These are phyloP conservation scores for Himalopsyche japonica DNA, from an alignment of 2,888 invertebrate genomes.

Conservation along the genomic window DNA sequence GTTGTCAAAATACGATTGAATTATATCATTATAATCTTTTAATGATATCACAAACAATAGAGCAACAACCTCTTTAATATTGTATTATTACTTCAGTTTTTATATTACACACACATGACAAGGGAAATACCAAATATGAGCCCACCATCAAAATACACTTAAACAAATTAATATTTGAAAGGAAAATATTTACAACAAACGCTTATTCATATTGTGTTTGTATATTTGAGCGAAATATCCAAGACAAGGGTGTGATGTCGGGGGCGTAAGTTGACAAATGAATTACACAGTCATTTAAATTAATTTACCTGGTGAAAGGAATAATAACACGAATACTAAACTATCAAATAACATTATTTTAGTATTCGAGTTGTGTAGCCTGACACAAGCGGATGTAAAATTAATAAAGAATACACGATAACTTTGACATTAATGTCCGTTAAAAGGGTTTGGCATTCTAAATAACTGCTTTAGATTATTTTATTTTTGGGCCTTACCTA, in stretches of 20 bases:
- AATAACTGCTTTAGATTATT: not conserved
- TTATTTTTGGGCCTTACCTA: not conserved
- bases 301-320: not conserved
- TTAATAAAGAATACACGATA: not conserved
- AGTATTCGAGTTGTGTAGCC: not conserved
- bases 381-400: not conserved
- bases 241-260: not conserved
- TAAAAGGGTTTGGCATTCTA: constrained; percentile 1
- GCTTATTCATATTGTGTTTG: not conserved
- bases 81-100: too few species aligned
- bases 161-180: not conserved
- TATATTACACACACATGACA: not conserved
- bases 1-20: too few species aligned
- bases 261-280: not conserved
- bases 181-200: not conserved
- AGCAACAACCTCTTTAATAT: too few species aligned
- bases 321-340: not conserved
- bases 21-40: too few species aligned
- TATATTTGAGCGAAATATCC: not conserved
- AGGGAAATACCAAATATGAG: not conserved
- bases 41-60: too few species aligned
- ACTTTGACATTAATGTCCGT: not conserved
- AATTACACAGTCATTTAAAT: not conserved
- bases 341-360: not conserved
- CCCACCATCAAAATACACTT: not conserved